A percentile compares a stretch with the other conserved stretches of the same genome.
These are phyloP conservation scores for Stichopus horrens DNA, from an alignment of 53 echinoderm and acorn worm species.

Conservation along the genomic window DNA sequence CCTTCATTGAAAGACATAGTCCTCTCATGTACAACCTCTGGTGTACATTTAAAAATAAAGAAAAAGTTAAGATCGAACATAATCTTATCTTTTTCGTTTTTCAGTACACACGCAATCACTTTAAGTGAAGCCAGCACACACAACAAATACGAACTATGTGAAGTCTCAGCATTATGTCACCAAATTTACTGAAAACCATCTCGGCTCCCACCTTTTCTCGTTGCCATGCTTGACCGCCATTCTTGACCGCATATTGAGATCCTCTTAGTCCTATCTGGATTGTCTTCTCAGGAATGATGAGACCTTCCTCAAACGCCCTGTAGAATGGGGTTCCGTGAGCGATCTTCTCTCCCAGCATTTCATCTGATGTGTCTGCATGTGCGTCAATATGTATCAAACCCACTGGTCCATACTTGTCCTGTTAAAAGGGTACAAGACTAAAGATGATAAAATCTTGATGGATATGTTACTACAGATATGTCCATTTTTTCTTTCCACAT, in stretches of 20 bases:
- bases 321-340: constrained; percentile 90
- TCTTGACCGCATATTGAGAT: constrained; percentile 48
- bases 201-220: constrained; percentile 20
- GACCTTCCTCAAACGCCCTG: constrained; percentile 79
- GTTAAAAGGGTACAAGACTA: neutral
- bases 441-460: neutral
- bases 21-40: too few relatives aligned
- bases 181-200: too few relatives aligned
- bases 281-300: constrained; percentile 72
- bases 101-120: too few relatives aligned
- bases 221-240: constrained; percentile 42
- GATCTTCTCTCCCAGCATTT: constrained; percentile 80
- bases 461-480: neutral
- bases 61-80: too few relatives aligned
- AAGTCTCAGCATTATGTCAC: too few relatives aligned
- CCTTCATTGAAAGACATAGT: too few relatives aligned
- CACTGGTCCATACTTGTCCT: constrained; percentile 93
- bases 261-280: constrained; percentile 90
- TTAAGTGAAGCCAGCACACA: too few relatives aligned
- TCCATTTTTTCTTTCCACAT: too few relatives aligned
- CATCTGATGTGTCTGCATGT: constrained; percentile 74
- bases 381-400: constrained; percentile 93
- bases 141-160: too few relatives aligned
- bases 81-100: too few relatives aligned
- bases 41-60: too few relatives aligned